A percentile compares a stretch with the other conserved stretches of the same genome.
These are phyloP conservation scores for Chelonia mydas DNA, from an alignment of 2,797 vertebrate species.

Conservation along the genomic window DNA sequence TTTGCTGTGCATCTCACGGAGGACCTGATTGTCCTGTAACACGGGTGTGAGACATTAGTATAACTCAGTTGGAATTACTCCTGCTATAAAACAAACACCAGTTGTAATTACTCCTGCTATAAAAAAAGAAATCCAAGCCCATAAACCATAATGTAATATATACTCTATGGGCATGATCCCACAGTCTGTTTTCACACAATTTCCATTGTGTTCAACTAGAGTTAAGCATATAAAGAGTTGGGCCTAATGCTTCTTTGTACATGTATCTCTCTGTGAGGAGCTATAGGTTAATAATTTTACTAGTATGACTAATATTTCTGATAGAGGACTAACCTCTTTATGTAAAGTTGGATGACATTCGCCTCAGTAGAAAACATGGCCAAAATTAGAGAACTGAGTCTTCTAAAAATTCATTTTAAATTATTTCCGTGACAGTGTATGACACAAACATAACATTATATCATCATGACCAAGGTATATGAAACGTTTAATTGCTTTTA, in stretches of 20 bases:
- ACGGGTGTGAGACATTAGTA: neutral
- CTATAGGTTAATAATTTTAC: neutral
- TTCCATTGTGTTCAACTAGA: neutral
- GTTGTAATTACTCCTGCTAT: neutral
- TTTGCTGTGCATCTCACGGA: neutral
- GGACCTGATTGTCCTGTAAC: neutral
- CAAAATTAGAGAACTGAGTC: neutral
- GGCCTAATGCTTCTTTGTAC: neutral
- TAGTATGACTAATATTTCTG: constrained; percentile 32
- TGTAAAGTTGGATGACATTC: neutral
- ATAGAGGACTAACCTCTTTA: neutral
- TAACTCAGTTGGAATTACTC: neutral
- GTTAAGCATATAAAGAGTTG: neutral
- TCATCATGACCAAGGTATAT: neutral
- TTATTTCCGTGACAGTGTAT: neutral
- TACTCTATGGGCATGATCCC: neutral
- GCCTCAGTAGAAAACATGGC: neutral
- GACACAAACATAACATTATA: neutral
- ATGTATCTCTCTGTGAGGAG: neutral
- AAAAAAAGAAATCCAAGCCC: neutral
- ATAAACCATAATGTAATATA: neutral
- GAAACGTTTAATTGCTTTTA: neutral
- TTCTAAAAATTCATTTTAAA: neutral
- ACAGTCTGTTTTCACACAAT: neutral
- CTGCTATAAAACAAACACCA: neutral